Base-by-base conservation (phyloP, 2,113 vertebrate genomes). In the Amphilophus citrinellus region DNA sequence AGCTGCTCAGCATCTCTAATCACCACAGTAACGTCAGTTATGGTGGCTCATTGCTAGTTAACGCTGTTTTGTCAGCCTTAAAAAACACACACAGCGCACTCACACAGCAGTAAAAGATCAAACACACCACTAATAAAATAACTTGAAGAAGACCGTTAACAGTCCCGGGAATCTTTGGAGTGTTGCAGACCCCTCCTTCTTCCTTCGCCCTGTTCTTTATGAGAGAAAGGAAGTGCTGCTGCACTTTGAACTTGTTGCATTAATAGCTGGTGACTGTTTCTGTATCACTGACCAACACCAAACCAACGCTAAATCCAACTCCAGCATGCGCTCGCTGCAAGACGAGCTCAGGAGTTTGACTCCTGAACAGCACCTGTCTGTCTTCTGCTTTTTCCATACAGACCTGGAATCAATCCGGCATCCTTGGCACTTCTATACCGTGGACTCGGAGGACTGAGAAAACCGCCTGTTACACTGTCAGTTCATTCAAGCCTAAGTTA, bases 21-120 rank as follows among this genome's bases (percentile, higher is more conserved):
- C 66, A 20, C 24, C 0, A 10, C 0, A 0, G 17, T 71, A 32
- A 53, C 44, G 10, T 20, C 17, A 7, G 66, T 50, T 10, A 68
- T 68, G 42, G 44, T 30, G 66, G 24, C 47, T 71, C 66, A 30
- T 30, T 71, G 66, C 24, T 71, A 71, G 1, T 22, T 71, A 50
- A 0, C 0, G 30, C 66, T 71, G 42, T 50, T 71, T 50, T 50
- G 50, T 10, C 42, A 50, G 24, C 42, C 24, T 53, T 71, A 53
- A 53, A 71, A 20, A 22, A 22, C 22, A 22, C 22, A 17, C 66
- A 53, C 66, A 71, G 18, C 0, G 0, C 11, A 3, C 66, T 20
- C 44, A 30, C 44, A 35, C 47, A n/a, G 27, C 27, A 56, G 44
- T 71, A 30, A 71, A 73, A 56, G 68, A 56, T 73, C 68, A 56